Base-by-base conservation (phyloP, 1,140 invertebrate genomes). In the Cydia strobilella region DNA sequence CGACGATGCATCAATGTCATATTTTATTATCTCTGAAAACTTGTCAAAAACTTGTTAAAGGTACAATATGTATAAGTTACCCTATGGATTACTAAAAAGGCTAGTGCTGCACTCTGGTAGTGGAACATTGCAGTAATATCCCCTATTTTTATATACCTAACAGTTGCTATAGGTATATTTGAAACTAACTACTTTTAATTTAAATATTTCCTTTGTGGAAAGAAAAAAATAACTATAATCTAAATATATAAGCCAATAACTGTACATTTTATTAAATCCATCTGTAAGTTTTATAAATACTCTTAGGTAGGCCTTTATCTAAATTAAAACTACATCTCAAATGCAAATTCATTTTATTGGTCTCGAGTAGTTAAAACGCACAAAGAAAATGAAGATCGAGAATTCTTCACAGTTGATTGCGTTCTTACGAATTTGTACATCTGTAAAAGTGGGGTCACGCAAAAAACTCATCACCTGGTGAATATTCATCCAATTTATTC, bases 401-500 rank as follows among this genome's bases (percentile, higher is more conserved):
- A 23, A 59, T 59, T 59, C 54, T 59, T 23, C 54, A 59, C 20
- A 59, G 54, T 59, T 23, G 54, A 59, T 59, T 59, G 54, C 54
- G 51, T 59, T 59, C 20, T 23, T 59, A 59, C 65, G 31, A 69
- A 39, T 69, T 69, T 69, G 9, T 69, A 69, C 65, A 69, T 69
- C 65, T 69, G 65, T 69, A 35, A 42, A 69, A 39, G 15, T 10
- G 7, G 27, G 31, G n/a, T 69, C 65, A 35, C n/a, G n/a, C n/a
- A 75, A 80, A 75, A 75, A 71, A 65, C 31, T 39, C 77, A 81
- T 81, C 85, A 85, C 80, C 85, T 86, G 84, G 82, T 75, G 71
- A 77, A 78, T 80, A 74, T 75, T 66, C 62, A 73, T 79, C 74
- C 45, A 79, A 82, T 77, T 79, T 75, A 63, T 73, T 79, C 48